Base-by-base conservation (phyloP, 2,113 vertebrate genomes). In the Dissostichus mawsoni region DNA sequence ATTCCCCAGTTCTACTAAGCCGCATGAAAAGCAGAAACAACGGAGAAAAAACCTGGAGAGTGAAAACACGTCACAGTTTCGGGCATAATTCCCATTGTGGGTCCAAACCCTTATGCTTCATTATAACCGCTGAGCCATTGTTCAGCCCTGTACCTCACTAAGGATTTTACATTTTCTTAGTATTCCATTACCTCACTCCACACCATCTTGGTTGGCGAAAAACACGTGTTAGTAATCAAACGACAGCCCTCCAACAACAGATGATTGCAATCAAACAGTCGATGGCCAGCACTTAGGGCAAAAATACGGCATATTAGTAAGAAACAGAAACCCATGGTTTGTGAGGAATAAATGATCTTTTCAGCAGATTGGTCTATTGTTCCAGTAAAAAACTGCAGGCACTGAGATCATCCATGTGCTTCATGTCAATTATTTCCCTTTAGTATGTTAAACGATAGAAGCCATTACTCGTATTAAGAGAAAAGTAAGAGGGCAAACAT, bases 171-270 rank as follows among this genome's bases (percentile, higher is more conserved):
- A 57, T 65, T 58, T 57, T 71, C 66, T 59, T 29, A 59, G 80
- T 78, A 83, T 90, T 90, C 90, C 91, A 92, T 93, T 88, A 93
- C 87, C 87, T 92, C 89, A 93, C 70, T 87, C 68, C 45, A 25
- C 23, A 71, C 82, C 81, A 86, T 90, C 80, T 74, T 11, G 18
- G 59, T 53, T 69, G 70, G 78, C 23, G 18, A 85, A 83, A 77
- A 86, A 81, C 87, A 90, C 78, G 45, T 92, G 91, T 88, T 92
- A 84, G 89, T 77, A 89, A 92, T 91, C 88, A 84, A 78, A 83
- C 71, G 41, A 90, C 76, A 73, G 80, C 56, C 29, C 74, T 84
- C 76, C 56, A 57, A 63, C 81, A 89, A 80, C 92, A 88, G 83
- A 89, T 85, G 92, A 93, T 71, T 87, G 84, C 81, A 92, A 92